Base-by-base conservation (phyloP, 1,140 invertebrate species). In the Drosophila murphyi region DNA sequence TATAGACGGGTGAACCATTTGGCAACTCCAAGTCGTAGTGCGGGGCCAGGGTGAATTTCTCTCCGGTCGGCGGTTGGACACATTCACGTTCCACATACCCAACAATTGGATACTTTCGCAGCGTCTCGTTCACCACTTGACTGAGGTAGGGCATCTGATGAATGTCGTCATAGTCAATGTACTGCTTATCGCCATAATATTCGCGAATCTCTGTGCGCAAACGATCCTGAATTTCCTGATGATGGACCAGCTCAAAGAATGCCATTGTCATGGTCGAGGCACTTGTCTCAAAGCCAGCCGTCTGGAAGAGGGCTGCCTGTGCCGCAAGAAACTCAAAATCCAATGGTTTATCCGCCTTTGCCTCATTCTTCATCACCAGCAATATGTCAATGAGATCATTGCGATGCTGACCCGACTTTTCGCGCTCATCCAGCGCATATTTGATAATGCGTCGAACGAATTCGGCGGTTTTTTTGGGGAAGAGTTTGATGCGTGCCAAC, bases 261-360 rank as follows among this genome's bases (percentile, higher is more conserved):
- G 94, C 93, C 78, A 95, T 95, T 0, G 94, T 93, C 59, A 97
- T 94, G 2, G 95, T 94, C 1, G 94, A 95, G 1, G 96, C 95
- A 0, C 96, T 96, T 0, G 97, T 97, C 90, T 97, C 96, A 60
- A 95, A 96, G 6, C 96, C 96, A 34, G 96, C 96, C 1, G 95
- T 91, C 68, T 96, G 96, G 72, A 97, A 96, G 3, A 95, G 93
- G 10, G 95, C 95, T 0, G 94, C 95, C 85, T 96, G 95, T 4
- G 95, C 94, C 4, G 95, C 93, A 87, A 96, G 94, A 67, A 72
- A 80, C 31, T 92, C 90, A 31, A 79, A 20, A 51, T 77, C 56
- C 0, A 70, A 51, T 5, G 68, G 60, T 28, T 31, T 56, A 39
- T 70, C 56, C 67, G 3, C 70, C 75, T 20, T 20, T 3, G 90